These are phyloP conservation scores for Thelaira solivaga DNA, from an alignment of 2,888 invertebrate genomes.

Conservation along the genomic window DNA sequence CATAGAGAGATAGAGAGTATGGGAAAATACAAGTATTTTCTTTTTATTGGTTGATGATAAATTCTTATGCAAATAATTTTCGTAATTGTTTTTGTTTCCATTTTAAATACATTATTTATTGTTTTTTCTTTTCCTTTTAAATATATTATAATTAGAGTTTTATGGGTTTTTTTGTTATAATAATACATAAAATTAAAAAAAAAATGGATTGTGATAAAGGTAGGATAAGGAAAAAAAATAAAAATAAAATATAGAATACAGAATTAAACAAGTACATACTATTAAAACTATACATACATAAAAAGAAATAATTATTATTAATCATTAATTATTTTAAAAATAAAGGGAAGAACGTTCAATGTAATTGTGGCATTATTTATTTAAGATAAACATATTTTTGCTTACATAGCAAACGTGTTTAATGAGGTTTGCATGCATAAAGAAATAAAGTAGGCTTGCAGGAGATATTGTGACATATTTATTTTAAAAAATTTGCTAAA, in stretches of 20 bases:
- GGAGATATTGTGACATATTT: too few species aligned
- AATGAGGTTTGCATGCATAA: not conserved
- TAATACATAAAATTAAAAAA: slow-evolving; percentile 25
- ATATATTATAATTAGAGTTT: slow-evolving; percentile 16
- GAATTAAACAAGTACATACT: slow-evolving; percentile 44
- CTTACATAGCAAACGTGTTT: too few species aligned
- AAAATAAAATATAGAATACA: slow-evolving; percentile 29
- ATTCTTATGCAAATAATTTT: slow-evolving; percentile 65
- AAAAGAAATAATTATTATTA: slow-evolving; percentile 34
- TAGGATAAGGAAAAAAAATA: slow-evolving; percentile 4
- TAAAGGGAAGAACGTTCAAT: slow-evolving; percentile 59
- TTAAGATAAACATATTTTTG: too few species aligned
- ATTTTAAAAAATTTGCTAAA: too few species aligned
- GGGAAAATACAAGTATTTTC: slow-evolving; percentile 52
- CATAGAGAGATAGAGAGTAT: slow-evolving; percentile 44
- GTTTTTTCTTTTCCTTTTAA: slow-evolving; percentile 39
- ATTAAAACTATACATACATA: slow-evolving; percentile 1
- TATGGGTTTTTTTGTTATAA: slow-evolving; percentile 3
- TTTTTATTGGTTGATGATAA: slow-evolving; percentile 63
- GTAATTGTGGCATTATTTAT: too few species aligned
- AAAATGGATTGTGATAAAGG: slow-evolving; percentile 31
- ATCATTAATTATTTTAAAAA: slow-evolving; percentile 44
- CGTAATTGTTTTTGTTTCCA: slow-evolving; percentile 5
- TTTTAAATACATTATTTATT: slow-evolving; percentile 43
- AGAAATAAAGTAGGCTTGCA: too few species aligned